A percentile compares a stretch with the other conserved stretches of the same genome.
These are phyloP conservation scores for Trachemys scripta DNA, from an alignment of 2,113 vertebrate genomes.

Conservation along the genomic window DNA sequence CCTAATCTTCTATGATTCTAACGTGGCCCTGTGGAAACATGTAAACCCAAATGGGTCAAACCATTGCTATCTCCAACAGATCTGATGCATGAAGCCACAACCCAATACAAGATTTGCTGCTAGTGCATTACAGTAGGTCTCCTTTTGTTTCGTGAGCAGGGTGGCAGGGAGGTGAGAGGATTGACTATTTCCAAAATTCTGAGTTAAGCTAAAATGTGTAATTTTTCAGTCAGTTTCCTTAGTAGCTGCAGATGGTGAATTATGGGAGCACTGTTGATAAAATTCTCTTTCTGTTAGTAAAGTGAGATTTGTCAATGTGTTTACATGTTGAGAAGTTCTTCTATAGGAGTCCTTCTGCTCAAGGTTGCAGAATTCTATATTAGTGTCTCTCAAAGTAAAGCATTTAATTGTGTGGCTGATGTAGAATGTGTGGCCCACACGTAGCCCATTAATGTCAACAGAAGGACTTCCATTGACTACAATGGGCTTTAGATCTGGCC, in stretches of 20 bases:
- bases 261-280: background rate
- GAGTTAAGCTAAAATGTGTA: background rate
- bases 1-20: too few species aligned
- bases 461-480: conserved; percentile 1
- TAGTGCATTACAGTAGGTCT: too few species aligned
- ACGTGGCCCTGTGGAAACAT: rapidly evolving
- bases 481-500: background rate
- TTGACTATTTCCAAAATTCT: background rate
- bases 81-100: background rate
- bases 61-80: background rate
- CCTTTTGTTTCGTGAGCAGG: background rate
- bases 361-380: background rate
- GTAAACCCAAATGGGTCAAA: background rate
- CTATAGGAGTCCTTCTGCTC: background rate
- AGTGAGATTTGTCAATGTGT: background rate
- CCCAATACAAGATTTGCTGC: background rate
- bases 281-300: background rate
- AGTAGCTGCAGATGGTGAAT: background rate
- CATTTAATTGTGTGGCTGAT: background rate
- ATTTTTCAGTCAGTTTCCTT: background rate
- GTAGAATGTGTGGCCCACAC: background rate
- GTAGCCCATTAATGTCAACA: background rate
- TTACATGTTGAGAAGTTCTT: background rate
- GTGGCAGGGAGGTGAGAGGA: background rate
- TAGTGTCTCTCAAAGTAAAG: background rate